Percentiles rank a stretch among this genome's conserved stretches.
Evolutionary conservation across 2,113 vertebrate species (phyloP).

Genomic region (Equus przewalskii): DNA sequence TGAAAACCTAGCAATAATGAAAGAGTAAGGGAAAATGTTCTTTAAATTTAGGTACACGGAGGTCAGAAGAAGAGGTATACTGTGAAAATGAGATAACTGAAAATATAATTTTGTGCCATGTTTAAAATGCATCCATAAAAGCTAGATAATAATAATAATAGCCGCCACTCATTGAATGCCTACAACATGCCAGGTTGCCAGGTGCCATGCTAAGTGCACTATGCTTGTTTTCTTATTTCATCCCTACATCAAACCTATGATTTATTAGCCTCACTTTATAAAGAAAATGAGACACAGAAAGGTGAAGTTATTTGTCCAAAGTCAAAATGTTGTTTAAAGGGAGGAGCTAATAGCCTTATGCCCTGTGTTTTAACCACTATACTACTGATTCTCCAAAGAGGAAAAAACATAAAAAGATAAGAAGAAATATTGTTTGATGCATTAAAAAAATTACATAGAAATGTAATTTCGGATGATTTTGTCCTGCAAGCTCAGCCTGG

Average conservation of each 20-base stretch:
- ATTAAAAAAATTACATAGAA: slow-evolving; percentile 18
- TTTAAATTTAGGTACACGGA: slow-evolving; percentile 62
- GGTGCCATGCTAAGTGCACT: slow-evolving; percentile 52
- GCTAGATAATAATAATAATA: slow-evolving; percentile 63
- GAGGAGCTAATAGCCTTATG: slow-evolving; percentile 39
- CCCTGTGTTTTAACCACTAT: not conserved
- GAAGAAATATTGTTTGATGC: not conserved
- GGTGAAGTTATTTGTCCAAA: slow-evolving; percentile 63
- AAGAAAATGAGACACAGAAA: slow-evolving; percentile 63
- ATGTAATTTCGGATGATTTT: not conserved
- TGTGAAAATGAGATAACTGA: slow-evolving; percentile 74
- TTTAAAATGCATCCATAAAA: slow-evolving; percentile 73
- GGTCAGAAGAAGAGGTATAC: slow-evolving; percentile 66
- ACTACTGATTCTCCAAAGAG: not conserved
- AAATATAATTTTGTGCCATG: slow-evolving; percentile 61
- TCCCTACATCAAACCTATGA: slow-evolving; percentile 58
- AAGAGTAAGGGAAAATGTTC: slow-evolving; percentile 43
- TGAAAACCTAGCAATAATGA: slow-evolving; percentile 69
- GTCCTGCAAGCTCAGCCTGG: not conserved
- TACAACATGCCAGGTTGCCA: not conserved
- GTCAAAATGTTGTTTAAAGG: slow-evolving; percentile 51
- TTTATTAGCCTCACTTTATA: slow-evolving; percentile 69
- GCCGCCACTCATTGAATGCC: slow-evolving; percentile 9
- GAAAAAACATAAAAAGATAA: not conserved
- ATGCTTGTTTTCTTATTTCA: slow-evolving; percentile 58